Evolutionary conservation across 2,797 vertebrate species (phyloP), one percentile per base, ranked within the genome.

Genomic region (Myotis myotis): DNA sequence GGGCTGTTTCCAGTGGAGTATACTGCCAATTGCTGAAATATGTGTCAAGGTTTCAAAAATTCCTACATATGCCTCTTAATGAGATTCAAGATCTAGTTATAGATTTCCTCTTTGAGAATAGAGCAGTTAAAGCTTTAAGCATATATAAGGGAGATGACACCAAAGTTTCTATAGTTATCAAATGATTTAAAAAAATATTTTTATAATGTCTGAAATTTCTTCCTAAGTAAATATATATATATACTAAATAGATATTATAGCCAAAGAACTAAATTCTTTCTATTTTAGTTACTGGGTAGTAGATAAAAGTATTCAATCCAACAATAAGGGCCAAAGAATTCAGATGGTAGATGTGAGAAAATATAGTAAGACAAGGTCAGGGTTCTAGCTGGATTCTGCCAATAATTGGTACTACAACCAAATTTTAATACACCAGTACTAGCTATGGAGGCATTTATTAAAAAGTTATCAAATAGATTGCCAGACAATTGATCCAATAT

Each of bases 91-190:
- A 87, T 81, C 28, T 87, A 38, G 25, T 68, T 76, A 51, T 20
- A 93, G 44, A 87, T 70, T 51, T 95, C 28, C 47, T 85, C 36
- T 71, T 84, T 90, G 16, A 93, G 22, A 62, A 72, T n/a, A 12
- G 75, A 81, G 30, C 15, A 68, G 28, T 8, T 81, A 84, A 86
- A 79, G 2, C 36, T 92, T 93, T 82, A 62, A 72, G 57, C 5
- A 9, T 81, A 10, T 57, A 6, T 88, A 47, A 74, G 20, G 38
- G 13, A 92, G n/a, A 36, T 74, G 33, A 64, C 36, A 89, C 3
- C 30, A 57, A 68, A 23, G 19, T 79, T 85, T 84, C 36, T 75
- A 68, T 49, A 47, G 11, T 62, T 15, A 92, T 64, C 28, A 68
- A 87, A 74, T 81, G 7, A 86, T 47, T 38, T 87, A 36, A 0